Evolutionary conservation across 2,113 vertebrate species (phyloP).

Genomic region (Apeltes quadracus): DNA sequence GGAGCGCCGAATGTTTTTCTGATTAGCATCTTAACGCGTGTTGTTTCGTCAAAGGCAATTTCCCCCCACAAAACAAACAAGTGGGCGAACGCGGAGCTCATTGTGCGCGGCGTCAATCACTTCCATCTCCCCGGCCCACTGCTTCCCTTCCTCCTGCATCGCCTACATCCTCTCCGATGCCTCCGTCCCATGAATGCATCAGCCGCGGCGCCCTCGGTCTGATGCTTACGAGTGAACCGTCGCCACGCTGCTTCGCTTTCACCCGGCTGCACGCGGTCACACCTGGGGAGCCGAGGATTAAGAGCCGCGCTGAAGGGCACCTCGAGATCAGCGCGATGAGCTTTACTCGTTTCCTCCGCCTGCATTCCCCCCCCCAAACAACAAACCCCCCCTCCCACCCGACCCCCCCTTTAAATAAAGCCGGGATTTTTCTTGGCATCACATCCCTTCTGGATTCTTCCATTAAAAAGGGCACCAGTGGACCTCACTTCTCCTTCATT

Average conservation of each 20-base stretch:
- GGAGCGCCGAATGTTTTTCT: neutral
- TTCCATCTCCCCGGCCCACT: constrained; percentile 38
- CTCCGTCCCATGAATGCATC: constrained; percentile 46
- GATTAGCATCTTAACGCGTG: constrained; percentile 11
- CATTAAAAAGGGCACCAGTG: constrained; percentile 5
- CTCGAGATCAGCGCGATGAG: constrained; percentile 50
- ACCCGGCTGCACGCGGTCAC: constrained; percentile 12
- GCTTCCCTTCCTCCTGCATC: constrained; percentile 27
- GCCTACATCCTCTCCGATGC: constrained; percentile 56
- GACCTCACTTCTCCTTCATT: constrained; percentile 1
- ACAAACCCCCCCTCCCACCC: constrained; percentile 34
- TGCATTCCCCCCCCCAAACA: constrained; percentile 16
- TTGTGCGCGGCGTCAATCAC: constrained; percentile 58
- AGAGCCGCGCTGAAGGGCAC: constrained; percentile 57
- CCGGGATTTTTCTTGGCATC: constrained; percentile 18
- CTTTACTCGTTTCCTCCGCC: constrained; percentile 28
- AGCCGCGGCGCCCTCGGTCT: neutral
- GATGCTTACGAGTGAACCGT: constrained; percentile 7
- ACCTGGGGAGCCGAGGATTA: constrained; percentile 53
- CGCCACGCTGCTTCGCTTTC: constrained; percentile 43
- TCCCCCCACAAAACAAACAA: constrained; percentile 43
- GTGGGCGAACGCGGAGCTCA: constrained; percentile 49
- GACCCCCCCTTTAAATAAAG: constrained; percentile 35
- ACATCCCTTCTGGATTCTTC: constrained; percentile 8
- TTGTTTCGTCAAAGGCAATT: constrained; percentile 31